Evolutionary conservation across 2,113 vertebrate species (phyloP), one percentile per base, ranked within the genome.

Genomic region (Chaetodon trifascialis): DNA sequence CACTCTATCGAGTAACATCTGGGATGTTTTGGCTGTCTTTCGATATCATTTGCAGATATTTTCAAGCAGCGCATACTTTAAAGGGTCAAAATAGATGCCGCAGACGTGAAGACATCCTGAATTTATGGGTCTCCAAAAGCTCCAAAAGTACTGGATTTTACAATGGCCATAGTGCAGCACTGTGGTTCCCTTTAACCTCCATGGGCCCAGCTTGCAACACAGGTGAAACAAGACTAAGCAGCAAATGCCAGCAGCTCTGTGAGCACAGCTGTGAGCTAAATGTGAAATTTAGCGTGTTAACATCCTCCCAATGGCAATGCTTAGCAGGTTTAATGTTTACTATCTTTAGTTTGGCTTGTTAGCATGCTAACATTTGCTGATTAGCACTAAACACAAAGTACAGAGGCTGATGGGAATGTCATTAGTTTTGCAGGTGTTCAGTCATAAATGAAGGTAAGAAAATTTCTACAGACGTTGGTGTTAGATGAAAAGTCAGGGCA

Each of bases 1-100:
- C 44, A 79, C 65, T 69, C 58, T 23, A n/a, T 76, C 66, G 21
- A 49, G 51, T 12, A 55, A 52, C 68, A 62, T 70, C 21, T 25
- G 19, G 15, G 44, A 65, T 21, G 47, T 54, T 60, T 40, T 10
- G 23, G 55, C 51, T 78, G 14, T 49, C 44, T n/a, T 30, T 30
- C 17, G 11, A 40, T 58, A 52, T 7, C 40, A 62, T 66, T 68
- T 58, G 21, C 44, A 76, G 47, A 73, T 62, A 55, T 42, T 40
- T 55, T 52, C 38, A 56, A 71, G 60, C 14, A 77, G 47, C 17
- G 4, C 7, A 46, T 36, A 46, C 14, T 16, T 68, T 38, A 15
- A 66, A 47, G 6, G 38, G 36, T 56, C n/a, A 23, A 69, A 25
- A 71, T 8, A 34, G n/a, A 46, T 14, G 23, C 54, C 19, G 16